Evolutionary conservation across 2,888 invertebrate genomes (phyloP), one percentile per base, ranked within the genome.

Genomic region (Brenthis daphne): DNA sequence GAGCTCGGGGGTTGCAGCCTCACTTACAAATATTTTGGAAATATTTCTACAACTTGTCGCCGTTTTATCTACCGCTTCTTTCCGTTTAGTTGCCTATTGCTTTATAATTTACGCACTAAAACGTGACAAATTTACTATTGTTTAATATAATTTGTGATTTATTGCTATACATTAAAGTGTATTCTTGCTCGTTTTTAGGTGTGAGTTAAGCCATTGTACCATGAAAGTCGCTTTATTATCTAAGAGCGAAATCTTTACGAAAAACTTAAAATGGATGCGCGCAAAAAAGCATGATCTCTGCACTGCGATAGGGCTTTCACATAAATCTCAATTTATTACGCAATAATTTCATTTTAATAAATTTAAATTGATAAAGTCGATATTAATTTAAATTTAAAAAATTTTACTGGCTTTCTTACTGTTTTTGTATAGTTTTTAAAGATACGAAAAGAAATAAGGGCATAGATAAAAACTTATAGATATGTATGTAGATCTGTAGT

Each of bases 11-110:
- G 84, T 85, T 82, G 80, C 83, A 84, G 85, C 81, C 77, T 85
- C 85, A 82, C 88, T 87, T 84, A 92, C 89, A 92, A 92, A 92
- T 92, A 92, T 92, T 92, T 92, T 89, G 89, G 87, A 91, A 92
- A 92, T 92, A 91, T 92, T 92, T 92, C 91, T 90, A 86, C 86
- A 88, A 91, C 90, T 90, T 90, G 90, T 88, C 88, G 87, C 86
- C 85, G 81, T 90, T 91, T 91, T 89, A 92, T 91, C 91, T 87
- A 86, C 90, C 88, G 90, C 90, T 90, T 82, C 90, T 91, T 90
- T 87, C 89, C 89, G 90, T 89, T 92, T 88, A 87, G 86, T 82
- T 88, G 87, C 81, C 83, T 86, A 87, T 89, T 84, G 85, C 84
- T 79, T 77, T 78, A 75, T 70, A 47, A 67, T 20, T 54, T 20